Conservation (phyloP, 1,140 invertebrate genomes). For the Scaptomyza montana region DNA sequence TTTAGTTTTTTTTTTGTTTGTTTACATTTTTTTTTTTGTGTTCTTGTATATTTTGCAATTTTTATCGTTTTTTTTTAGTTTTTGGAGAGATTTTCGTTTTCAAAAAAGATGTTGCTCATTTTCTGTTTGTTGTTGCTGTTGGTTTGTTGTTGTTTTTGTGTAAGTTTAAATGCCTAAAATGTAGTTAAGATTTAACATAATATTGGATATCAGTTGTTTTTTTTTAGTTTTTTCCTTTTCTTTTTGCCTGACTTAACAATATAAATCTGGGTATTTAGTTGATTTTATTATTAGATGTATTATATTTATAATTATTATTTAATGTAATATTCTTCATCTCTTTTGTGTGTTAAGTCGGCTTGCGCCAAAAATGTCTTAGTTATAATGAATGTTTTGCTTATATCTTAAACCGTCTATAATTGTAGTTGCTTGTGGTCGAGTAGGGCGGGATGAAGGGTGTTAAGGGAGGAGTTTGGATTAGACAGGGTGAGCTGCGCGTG, state of each 20-base stretch:
- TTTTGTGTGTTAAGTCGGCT: conserved; percentile 35
- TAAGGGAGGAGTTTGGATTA: conserved; percentile 19
- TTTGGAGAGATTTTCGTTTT: conserved; percentile 78
- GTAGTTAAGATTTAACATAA: conserved; percentile 77
- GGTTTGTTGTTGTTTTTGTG: conserved; percentile 59
- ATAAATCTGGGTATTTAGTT: conserved; percentile 64
- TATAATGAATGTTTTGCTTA: conserved; percentile 73
- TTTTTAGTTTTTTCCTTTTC: conserved; percentile 33
- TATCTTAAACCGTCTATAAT: conserved; percentile 62
- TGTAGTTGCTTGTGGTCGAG: conserved; percentile 70
- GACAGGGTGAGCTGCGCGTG: conserved; percentile 60
- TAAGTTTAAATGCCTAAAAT: conserved; percentile 77
- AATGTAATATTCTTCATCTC: conserved; percentile 45
- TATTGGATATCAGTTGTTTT: conserved; percentile 71
- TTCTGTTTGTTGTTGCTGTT: conserved; percentile 61
- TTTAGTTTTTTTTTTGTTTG: conserved; percentile 60
- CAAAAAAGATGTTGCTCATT: conserved; percentile 64
- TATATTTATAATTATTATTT: background rate
- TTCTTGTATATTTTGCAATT: conserved; percentile 42
- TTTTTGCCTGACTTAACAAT: conserved; percentile 63
- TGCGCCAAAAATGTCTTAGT: conserved; percentile 73
- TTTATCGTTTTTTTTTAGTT: conserved; percentile 29
- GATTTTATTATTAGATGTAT: conserved; percentile 20
- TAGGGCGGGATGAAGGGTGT: conserved; percentile 39
- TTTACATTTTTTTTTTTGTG: conserved; percentile 72